Evolutionary conservation across 30 jellyfish, hydroid and myxozoan genomes (phyloP).

Genomic region (Haliclystus octoradiatus): DNA sequence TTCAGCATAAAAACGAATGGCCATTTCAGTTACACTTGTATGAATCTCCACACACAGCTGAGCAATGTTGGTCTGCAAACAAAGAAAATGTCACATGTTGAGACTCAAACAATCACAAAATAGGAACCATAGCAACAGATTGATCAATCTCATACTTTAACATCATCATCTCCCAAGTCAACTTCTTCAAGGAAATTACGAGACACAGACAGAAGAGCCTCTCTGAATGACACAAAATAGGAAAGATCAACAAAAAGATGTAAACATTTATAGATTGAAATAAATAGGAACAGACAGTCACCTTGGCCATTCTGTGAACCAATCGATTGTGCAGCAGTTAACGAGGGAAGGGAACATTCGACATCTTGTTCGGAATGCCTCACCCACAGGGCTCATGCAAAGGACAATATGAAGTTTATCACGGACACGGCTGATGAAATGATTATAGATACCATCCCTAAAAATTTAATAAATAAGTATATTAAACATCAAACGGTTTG

Average conservation of each 20-base stretch:
- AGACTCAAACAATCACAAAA: not conserved
- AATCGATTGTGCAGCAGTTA: slow-evolving; percentile 86
- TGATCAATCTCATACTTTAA: slow-evolving; percentile 33
- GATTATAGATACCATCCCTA: slow-evolving; percentile 78
- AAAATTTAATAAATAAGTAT: not conserved
- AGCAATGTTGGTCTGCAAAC: slow-evolving; percentile 52
- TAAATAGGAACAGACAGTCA: slow-evolving; percentile 1
- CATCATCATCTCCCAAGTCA: slow-evolving; percentile 66
- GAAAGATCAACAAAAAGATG: not conserved
- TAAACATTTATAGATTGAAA: not conserved
- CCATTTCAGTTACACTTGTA: slow-evolving; percentile 73
- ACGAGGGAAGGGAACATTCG: slow-evolving; percentile 96
- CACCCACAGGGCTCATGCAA: slow-evolving; percentile 97
- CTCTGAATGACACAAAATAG: slow-evolving; percentile 20
- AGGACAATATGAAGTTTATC: slow-evolving; percentile 77
- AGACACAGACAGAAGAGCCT: slow-evolving; percentile 71
- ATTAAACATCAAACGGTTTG: not conserved
- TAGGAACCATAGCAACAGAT: no score
- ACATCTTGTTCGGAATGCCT: slow-evolving; percentile 87
- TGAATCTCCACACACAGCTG: slow-evolving; percentile 89
- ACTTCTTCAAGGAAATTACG: slow-evolving; percentile 75
- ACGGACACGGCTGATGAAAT: slow-evolving; percentile 69
- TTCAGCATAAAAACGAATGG: slow-evolving; percentile 56
- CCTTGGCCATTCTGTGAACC: slow-evolving; percentile 99
- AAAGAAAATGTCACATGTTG: not conserved